phyloP scores from a whole-genome alignment of 2,888 invertebrate genomes.

The Malthinus flaveolus region DNA sequence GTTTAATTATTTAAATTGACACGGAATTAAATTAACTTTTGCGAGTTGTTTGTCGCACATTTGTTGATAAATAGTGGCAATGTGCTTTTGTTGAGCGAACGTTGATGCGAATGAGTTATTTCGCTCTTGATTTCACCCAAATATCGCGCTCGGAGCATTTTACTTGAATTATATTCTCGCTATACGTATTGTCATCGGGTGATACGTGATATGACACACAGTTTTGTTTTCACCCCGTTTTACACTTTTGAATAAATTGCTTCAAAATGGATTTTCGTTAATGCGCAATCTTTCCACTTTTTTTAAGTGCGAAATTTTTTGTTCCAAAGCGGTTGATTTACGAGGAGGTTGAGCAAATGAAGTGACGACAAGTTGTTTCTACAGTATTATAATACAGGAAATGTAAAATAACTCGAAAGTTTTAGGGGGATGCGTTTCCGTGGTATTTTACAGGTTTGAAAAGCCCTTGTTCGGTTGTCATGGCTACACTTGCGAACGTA shows the following conservation, averaged over 20 bases:
- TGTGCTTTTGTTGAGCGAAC: slow-evolving; percentile 42
- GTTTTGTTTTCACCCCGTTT: slow-evolving; percentile 36
- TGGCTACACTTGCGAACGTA: slow-evolving; percentile 47
- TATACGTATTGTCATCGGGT: slow-evolving; percentile 44
- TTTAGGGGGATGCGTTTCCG: slow-evolving; percentile 25
- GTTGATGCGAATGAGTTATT: slow-evolving; percentile 53
- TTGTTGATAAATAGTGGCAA: slow-evolving; percentile 41
- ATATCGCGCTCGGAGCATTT: slow-evolving; percentile 46
- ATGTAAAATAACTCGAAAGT: slow-evolving; percentile 24
- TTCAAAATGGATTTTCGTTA: background rate
- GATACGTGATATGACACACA: slow-evolving; percentile 44
- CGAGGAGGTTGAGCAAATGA: background rate
- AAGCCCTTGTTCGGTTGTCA: slow-evolving; percentile 42
- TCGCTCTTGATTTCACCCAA: slow-evolving; percentile 53
- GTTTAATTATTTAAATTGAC: too few relatives aligned
- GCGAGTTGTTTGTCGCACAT: slow-evolving; percentile 27
- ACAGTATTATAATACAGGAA: slow-evolving; percentile 20
- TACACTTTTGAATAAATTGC: background rate
- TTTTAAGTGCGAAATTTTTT: background rate
- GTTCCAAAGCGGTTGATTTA: background rate
- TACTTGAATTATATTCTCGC: slow-evolving; percentile 46
- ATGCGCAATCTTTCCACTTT: background rate
- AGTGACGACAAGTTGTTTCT: slow-evolving; percentile 9
- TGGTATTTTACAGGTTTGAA: slow-evolving; percentile 28
- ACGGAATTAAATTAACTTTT: background rate